These are phyloP conservation scores for Panopea generosa DNA, from an alignment of 2,888 invertebrate genomes.

Conservation along the genomic window DNA sequence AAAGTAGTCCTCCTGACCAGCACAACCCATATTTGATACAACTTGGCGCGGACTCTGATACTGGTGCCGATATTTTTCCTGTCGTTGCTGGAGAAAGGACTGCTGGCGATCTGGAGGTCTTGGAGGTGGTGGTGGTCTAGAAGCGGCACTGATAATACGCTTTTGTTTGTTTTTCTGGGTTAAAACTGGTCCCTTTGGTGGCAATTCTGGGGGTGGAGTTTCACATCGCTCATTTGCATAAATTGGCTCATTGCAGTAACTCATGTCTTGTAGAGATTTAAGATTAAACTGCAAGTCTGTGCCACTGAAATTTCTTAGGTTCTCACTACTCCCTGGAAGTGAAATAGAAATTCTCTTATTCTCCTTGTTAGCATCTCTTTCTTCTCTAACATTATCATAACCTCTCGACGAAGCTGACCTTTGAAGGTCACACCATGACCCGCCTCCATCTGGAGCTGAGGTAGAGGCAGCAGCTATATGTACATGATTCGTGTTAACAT, in stretches of 20 bases:
- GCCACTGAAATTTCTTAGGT: constrained; percentile 48
- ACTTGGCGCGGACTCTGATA: constrained; percentile 37
- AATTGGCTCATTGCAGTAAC: constrained; percentile 65
- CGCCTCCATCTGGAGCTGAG: constrained; percentile 53
- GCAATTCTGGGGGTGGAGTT: constrained; percentile 76
- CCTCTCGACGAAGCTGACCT: constrained; percentile 52
- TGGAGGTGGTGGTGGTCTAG: constrained; percentile 55
- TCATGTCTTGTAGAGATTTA: background rate
- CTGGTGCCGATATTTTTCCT: constrained; percentile 30
- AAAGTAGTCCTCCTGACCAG: constrained; percentile 60
- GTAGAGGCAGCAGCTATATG: constrained; percentile 65
- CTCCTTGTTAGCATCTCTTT: constrained; percentile 44
- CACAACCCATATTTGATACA: constrained; percentile 31
- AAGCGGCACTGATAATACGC: constrained; percentile 22
- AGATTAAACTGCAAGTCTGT: constrained; percentile 50
- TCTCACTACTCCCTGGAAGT: constrained; percentile 59
- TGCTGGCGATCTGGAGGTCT: constrained; percentile 47
- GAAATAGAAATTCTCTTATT: constrained; percentile 52
- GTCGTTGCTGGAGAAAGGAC: constrained; percentile 15
- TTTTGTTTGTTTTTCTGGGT: constrained; percentile 62
- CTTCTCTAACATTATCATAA: constrained; percentile 55
- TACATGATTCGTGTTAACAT: constrained; percentile 70
- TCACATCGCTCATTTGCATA: constrained; percentile 74
- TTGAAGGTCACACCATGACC: constrained; percentile 8
- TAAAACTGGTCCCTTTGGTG: constrained; percentile 79